Percentiles rank a stretch among this genome's conserved stretches.
These are phyloP conservation scores for Fragum fragum DNA, from an alignment of 2,888 invertebrate species.

Conservation along the genomic window DNA sequence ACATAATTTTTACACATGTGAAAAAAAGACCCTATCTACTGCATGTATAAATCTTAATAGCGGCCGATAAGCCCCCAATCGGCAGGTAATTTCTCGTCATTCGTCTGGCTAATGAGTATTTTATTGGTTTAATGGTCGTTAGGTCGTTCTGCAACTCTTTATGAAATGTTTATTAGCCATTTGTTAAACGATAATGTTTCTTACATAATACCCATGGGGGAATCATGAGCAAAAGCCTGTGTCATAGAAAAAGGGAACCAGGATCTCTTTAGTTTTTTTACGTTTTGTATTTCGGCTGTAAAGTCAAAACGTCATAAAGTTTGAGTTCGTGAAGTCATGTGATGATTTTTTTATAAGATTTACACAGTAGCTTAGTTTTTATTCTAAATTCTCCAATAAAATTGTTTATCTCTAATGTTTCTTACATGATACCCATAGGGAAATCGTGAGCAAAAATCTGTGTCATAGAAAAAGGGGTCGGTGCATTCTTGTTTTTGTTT, in stretches of 20 bases:
- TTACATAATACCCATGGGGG: conserved; percentile 15
- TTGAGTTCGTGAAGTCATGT: no score
- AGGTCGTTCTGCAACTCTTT: conserved; percentile 26
- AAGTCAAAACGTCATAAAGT: no score
- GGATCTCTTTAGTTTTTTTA: no score
- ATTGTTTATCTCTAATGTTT: conserved; percentile 21
- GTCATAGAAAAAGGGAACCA: no score
- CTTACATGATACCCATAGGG: not conserved
- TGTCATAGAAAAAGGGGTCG: no score
- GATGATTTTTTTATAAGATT: no score
- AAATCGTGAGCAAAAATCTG: no score
- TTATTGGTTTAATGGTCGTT: conserved; percentile 28
- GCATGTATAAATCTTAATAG: conserved; percentile 26
- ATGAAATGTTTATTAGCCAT: conserved; percentile 26
- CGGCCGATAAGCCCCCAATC: conserved; percentile 34
- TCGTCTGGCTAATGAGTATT: conserved; percentile 15
- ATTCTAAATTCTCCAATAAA: no score
- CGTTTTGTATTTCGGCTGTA: no score
- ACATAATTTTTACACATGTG: not conserved
- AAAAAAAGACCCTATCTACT: conserved; percentile 7
- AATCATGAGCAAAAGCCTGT: no score
- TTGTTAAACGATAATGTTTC: conserved; percentile 26
- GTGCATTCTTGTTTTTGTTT: no score
- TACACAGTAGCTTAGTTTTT: no score
- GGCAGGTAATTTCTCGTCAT: conserved; percentile 34